Percentiles rank a stretch among this genome's conserved stretches.
phyloP scores from a whole-genome alignment of 2,113 vertebrate species.

The Cercocebus atys region DNA sequence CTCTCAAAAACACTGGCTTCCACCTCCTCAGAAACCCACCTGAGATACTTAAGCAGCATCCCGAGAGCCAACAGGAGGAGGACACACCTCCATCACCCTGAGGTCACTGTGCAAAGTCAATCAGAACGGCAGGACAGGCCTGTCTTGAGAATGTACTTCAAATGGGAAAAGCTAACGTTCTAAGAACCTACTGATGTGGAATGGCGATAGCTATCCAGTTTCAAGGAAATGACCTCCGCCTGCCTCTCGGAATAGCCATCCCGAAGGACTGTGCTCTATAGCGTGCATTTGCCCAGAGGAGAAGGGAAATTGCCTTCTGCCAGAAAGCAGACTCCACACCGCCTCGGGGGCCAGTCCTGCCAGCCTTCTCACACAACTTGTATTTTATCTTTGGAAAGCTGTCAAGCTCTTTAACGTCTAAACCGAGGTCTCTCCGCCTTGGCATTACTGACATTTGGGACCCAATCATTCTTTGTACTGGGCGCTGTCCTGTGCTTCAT shows the following conservation, averaged over 20 bases:
- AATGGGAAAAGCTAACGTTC: conserved; percentile 48
- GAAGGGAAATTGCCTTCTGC: conserved; percentile 38
- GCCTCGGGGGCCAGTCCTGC: not conserved
- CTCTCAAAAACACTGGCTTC: not conserved
- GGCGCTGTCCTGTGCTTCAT: not conserved
- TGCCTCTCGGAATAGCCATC: not conserved
- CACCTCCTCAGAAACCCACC: not conserved
- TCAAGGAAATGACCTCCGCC: conserved; percentile 1
- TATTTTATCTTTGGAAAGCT: conserved; percentile 41
- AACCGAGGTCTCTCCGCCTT: not conserved
- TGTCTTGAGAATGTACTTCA: not conserved
- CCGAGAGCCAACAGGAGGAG: not conserved
- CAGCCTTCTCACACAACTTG: not conserved
- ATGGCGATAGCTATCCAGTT: not conserved
- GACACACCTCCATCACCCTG: not conserved
- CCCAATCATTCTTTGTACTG: not conserved
- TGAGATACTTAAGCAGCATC: too few relatives aligned
- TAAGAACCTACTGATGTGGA: conserved; percentile 19
- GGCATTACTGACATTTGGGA: not conserved
- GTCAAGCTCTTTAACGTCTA: not conserved
- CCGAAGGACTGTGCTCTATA: not conserved
- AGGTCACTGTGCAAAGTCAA: not conserved
- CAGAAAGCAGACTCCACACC: not conserved
- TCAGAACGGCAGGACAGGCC: not conserved
- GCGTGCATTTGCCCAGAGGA: conserved; percentile 18